Conservation (phyloP, 2,888 invertebrate genomes). For the Parnassius apollo region DNA sequence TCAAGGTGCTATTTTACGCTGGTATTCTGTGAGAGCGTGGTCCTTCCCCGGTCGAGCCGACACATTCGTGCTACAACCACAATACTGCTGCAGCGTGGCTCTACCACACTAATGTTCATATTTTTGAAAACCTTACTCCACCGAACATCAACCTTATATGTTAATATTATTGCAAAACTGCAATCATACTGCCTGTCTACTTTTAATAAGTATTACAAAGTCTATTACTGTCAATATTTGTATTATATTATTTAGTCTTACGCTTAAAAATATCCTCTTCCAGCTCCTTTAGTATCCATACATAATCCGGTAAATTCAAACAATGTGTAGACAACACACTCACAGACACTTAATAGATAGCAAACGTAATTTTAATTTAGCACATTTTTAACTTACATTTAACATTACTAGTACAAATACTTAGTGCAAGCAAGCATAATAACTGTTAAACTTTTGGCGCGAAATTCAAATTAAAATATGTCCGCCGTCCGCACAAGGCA, state of each 20-base stretch:
- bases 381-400: constrained; percentile 1
- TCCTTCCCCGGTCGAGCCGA: too few species aligned
- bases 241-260: constrained; percentile 37
- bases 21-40: too few species aligned
- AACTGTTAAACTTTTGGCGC: constrained; percentile 35
- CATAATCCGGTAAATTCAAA: constrained; percentile 41
- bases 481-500: constrained; percentile 41
- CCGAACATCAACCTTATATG: too few species aligned
- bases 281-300: constrained; percentile 42
- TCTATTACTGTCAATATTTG: not conserved
- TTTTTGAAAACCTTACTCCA: too few species aligned
- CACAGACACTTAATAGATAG: constrained; percentile 6
- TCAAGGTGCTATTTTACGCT: too few species aligned
- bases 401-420: not conserved
- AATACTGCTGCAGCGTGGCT: too few species aligned
- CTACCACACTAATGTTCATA: too few species aligned
- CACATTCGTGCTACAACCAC: too few species aligned
- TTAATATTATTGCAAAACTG: too few species aligned
- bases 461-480: constrained; percentile 37
- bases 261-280: constrained; percentile 41
- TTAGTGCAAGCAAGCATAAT: not conserved
- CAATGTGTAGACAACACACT: constrained; percentile 24
- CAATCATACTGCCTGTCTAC: too few species aligned
- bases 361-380: not conserved
- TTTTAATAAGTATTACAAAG: too few species aligned